Base-by-base conservation (phyloP, 2,113 vertebrate species). In the Gambusia affinis region DNA sequence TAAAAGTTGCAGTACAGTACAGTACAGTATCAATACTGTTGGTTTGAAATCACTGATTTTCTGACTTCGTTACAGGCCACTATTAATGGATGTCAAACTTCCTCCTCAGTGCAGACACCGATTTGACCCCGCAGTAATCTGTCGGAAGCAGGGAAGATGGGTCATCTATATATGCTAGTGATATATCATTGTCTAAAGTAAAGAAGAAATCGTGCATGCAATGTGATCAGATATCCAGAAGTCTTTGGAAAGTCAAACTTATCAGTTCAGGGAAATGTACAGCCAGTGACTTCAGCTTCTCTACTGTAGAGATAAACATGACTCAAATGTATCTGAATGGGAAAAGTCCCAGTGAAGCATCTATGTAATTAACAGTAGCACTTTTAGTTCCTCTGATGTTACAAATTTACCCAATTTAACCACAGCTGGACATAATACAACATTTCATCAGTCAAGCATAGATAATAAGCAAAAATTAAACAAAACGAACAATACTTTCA, bases 151-250 rank as follows among this genome's bases (percentile, higher is more conserved):
- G 85, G 81, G 92, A 86, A 68, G 86, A 86, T 70, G 76, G 79
- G 83, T 91, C 83, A 89, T 83, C 60, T 57, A 60, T 84, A 76
- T 85, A 82, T 92, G 92, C 92, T 90, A 93, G 14, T 70, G 28
- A 66, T n/a, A 92, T 89, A 89, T 92, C 91, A 93, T 22, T 28
- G 85, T 75, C 75, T 82, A 72, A 37, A 70, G 39, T 47, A 79
- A 61, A 67, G 28, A 35, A 63, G 47, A 31, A 72, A 22, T 4
- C 31, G 15, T 70, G 42, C 29, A 28, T 47, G 70, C 42, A 67
- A 2, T 28, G n/a, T 4, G 57, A n/a, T 62, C 69, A 76, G 73
- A 85, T 33, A 71, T 62, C 72, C 62, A 51, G 3, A 73, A 60
- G 54, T 66, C 4, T 27, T 77, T 35, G 70, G 76, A 87, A 84